phyloP scores from a whole-genome alignment of 2,113 vertebrate species.

The Microtus montanus region DNA sequence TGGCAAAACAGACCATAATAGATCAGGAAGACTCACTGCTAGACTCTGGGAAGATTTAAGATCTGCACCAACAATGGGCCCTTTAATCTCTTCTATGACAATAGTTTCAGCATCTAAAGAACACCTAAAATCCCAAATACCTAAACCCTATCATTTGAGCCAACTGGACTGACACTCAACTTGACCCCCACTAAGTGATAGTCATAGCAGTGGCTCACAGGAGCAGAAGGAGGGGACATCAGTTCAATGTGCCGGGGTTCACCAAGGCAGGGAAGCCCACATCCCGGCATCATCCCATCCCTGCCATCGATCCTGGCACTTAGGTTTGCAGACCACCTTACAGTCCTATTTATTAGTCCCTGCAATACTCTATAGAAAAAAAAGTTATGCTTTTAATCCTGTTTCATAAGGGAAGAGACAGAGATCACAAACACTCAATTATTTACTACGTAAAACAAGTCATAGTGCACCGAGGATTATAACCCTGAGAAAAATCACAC shows the following conservation, averaged over 20 bases:
- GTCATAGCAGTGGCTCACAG: neutral
- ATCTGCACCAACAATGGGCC: slow-evolving; percentile 16
- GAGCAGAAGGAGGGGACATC: neutral
- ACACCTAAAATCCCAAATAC: slow-evolving; percentile 44
- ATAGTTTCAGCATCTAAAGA: slow-evolving; percentile 1
- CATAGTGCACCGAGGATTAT: neutral
- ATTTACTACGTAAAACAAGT: slow-evolving; percentile 48
- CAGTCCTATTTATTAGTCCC: slow-evolving; percentile 19
- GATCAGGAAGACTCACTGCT: slow-evolving; percentile 11
- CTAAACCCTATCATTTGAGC: slow-evolving; percentile 25
- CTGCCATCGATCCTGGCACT: neutral
- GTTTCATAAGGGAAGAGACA: neutral
- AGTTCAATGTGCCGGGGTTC: neutral
- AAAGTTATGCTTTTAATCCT: neutral
- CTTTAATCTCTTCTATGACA: slow-evolving; percentile 33
- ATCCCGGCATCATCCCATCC: neutral
- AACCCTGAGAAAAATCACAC: neutral
- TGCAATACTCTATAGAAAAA: neutral
- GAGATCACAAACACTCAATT: neutral
- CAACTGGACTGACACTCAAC: slow-evolving; percentile 19
- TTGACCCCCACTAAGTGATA: neutral
- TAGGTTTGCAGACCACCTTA: neutral
- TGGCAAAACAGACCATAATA: slow-evolving; percentile 51
- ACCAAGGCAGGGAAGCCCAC: neutral
- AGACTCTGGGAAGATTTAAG: slow-evolving; percentile 50